phyloP scores from a whole-genome alignment of 2,888 invertebrate species.

The Seladonia tumulorum region DNA sequence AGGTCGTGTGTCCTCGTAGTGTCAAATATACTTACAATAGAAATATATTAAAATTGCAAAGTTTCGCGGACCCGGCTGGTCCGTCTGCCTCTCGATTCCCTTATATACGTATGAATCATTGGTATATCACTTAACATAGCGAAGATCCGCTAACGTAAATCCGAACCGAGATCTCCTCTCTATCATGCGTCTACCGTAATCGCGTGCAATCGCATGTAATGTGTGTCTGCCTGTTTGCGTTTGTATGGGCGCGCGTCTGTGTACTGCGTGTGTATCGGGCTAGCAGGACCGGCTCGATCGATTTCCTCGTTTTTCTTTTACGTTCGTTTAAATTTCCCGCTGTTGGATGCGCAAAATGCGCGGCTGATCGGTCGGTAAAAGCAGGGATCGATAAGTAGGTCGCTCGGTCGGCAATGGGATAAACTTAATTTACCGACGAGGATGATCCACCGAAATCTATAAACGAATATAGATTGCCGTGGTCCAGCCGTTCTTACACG shows the following conservation, averaged over 20 bases:
- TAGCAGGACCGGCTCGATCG: background rate
- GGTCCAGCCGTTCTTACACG: background rate
- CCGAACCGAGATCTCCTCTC: conserved; percentile 48
- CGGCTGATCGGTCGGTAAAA: background rate
- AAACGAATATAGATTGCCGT: background rate
- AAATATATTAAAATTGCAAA: conserved; percentile 81
- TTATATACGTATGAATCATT: conserved; percentile 50
- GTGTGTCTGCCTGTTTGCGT: background rate
- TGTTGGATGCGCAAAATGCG: background rate
- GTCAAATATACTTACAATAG: conserved; percentile 77
- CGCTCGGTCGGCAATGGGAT: background rate
- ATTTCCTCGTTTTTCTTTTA: background rate
- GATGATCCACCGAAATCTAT: background rate
- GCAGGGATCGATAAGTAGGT: background rate
- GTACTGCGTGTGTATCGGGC: too few relatives aligned
- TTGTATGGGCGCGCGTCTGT: background rate
- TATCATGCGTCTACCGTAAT: background rate
- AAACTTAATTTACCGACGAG: background rate
- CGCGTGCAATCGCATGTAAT: background rate
- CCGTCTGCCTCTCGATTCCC: conserved; percentile 36
- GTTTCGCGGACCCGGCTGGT: conserved; percentile 60
- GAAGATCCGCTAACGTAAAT: conserved; percentile 66
- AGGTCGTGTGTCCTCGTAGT: conserved; percentile 62
- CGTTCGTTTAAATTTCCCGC: background rate
- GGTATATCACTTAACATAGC: conserved; percentile 62